Evolutionary conservation across 2,797 vertebrate species (phyloP).

Genomic region (Lates japonicus): DNA sequence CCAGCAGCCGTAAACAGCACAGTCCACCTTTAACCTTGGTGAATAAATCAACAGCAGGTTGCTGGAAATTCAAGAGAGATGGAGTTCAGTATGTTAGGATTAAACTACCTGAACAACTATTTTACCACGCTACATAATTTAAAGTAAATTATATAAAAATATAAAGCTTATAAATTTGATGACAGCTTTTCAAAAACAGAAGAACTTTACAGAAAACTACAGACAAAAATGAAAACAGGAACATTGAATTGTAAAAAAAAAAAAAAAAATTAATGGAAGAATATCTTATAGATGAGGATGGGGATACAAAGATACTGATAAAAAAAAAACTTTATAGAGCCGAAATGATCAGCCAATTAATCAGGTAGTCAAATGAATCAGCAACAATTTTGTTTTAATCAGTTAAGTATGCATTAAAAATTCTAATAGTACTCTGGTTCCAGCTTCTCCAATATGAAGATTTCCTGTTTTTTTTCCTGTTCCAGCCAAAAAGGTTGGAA

Average conservation of each 20-base stretch:
- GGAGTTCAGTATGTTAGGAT: neutral
- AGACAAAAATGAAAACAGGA: rapidly evolving
- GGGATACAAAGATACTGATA: neutral
- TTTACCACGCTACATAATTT: neutral
- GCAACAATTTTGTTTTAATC: neutral
- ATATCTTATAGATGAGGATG: neutral
- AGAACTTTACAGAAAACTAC: neutral
- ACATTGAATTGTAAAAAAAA: neutral
- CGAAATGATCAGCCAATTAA: neutral
- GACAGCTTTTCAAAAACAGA: neutral
- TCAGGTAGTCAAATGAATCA: neutral
- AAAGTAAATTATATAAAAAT: neutral
- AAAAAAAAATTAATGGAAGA: neutral
- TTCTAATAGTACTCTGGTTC: no score
- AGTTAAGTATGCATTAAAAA: neutral
- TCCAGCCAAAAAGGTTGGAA: no score
- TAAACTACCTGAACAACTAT: constrained; percentile 7
- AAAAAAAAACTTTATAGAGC: neutral
- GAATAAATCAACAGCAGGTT: constrained; percentile 53
- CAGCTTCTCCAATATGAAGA: no score
- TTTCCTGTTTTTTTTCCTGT: no score
- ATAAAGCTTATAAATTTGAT: neutral
- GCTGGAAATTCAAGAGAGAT: neutral
- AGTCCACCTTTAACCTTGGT: constrained; percentile 56
- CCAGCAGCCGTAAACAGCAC: constrained; percentile 64